A percentile compares a stretch with the other conserved stretches of the same genome.
These are phyloP conservation scores for Hyles lineata DNA, from an alignment of 2,888 invertebrate genomes.

Conservation along the genomic window DNA sequence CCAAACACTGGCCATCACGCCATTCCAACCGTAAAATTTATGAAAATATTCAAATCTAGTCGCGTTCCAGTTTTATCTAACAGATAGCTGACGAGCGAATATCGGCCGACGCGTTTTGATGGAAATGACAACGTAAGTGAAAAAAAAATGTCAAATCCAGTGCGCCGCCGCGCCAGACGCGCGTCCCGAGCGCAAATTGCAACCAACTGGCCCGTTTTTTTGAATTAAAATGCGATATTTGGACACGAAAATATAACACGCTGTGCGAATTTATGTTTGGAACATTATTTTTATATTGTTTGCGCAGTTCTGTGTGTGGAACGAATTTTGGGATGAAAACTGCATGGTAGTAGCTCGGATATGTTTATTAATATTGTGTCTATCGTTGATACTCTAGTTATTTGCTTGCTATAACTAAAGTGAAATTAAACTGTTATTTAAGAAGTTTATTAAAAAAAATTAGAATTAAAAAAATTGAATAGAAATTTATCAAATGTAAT, in stretches of 20 bases:
- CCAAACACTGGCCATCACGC: background rate
- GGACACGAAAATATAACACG: background rate
- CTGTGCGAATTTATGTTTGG: background rate
- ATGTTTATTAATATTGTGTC: too few species aligned
- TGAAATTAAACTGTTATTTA: too few species aligned
- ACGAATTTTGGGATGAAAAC: background rate
- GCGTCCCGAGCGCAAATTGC: slow-evolving; percentile 1
- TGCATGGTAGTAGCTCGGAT: too few species aligned
- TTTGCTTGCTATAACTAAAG: too few species aligned
- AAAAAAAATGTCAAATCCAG: slow-evolving; percentile 20
- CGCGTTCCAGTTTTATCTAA: slow-evolving; percentile 4
- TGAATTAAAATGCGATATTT: background rate
- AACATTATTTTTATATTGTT: too few species aligned
- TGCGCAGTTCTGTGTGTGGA: too few species aligned
- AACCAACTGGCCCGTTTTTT: slow-evolving; percentile 15
- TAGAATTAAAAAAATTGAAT: too few species aligned
- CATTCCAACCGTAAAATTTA: background rate
- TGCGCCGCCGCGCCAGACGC: background rate
- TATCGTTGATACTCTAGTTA: too few species aligned
- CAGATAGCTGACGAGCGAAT: slow-evolving; percentile 22
- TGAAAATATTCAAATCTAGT: background rate
- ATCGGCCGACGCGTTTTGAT: slow-evolving; percentile 8
- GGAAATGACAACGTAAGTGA: slow-evolving; percentile 19
- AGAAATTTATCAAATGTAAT: too few species aligned
- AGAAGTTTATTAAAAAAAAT: too few species aligned